Conservation (phyloP, 2,888 invertebrate species). For the Coelopa pilipes region DNA sequence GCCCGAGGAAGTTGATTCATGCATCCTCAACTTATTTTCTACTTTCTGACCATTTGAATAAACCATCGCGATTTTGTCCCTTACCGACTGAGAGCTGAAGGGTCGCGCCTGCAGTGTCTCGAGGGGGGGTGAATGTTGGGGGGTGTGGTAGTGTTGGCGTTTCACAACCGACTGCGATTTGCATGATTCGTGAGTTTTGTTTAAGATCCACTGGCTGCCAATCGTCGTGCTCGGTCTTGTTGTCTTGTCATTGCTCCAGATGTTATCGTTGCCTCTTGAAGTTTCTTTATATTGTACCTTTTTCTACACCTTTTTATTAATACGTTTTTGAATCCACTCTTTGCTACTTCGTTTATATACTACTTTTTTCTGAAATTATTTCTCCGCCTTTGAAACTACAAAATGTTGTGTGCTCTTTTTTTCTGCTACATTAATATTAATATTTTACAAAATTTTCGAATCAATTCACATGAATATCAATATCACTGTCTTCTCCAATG, state of each 20-base stretch:
- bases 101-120: background rate
- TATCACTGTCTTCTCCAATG: no score
- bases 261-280: background rate
- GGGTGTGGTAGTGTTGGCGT: slow-evolving; percentile 9
- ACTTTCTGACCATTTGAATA: slow-evolving; percentile 28
- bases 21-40: slow-evolving; percentile 31
- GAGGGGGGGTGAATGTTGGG: background rate
- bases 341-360: no score
- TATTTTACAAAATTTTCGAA: no score
- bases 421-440: no score
- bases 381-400: no score
- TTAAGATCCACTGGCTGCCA: slow-evolving; percentile 4
- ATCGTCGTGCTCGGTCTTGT: background rate
- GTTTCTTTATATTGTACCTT: slow-evolving; percentile 6
- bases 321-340: no score
- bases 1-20: slow-evolving; percentile 26
- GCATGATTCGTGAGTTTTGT: slow-evolving; percentile 4
- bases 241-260: background rate
- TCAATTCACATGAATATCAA: no score
- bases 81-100: background rate
- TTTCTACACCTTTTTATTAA: background rate
- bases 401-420: no score
- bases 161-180: background rate
- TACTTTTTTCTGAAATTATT: background rate
- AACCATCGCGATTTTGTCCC: slow-evolving; percentile 5